Evolutionary conservation across 1,140 invertebrate genomes (phyloP), one percentile per base, ranked within the genome.

Genomic region (Tetraneura akinire): DNA sequence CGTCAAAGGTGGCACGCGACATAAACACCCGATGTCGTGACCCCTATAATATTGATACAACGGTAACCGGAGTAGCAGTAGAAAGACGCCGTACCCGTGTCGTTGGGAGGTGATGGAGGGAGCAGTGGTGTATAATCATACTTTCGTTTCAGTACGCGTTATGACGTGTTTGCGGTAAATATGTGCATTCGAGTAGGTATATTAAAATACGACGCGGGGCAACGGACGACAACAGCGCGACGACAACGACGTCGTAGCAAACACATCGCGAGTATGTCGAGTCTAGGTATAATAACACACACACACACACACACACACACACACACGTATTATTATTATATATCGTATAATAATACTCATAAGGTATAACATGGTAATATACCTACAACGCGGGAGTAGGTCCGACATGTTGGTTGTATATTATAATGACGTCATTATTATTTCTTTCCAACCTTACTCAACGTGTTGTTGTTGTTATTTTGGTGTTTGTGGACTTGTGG

Each of bases 391-490:
- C 3, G 14, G n/a, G 66, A 21, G 14, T 68, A 47, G 42, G 42
- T 68, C 42, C 14, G 53, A 23, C 9, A 57, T 8, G 21, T 10
- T n/a, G 66, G n/a, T 37, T 21, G 42, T 16, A 32, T n/a, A n/a
- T n/a, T n/a, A n/a, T n/a, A 45, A 16, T 68, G 66, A 68, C 66
- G 66, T 68, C 66, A 47, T 47, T 64, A 18, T 64, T 64, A n/a
- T 14, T 64, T 37, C 16, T 64, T n/a, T 37, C 10, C n/a, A 45
- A 68, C 64, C 32, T 68, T 45, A 68, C 64, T 68, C 64, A 45
- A 68, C 37, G 26, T 62, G 29, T 32, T 32, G 3, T 5, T 42
- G 64, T 66, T 42, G 57, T 64, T 64, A 18, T 66, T 66, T 45
- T 26, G 21, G 64, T 66, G 3, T 11, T 51, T 37, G n/a, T 37